These are phyloP conservation scores for Neodiprion fabricii DNA, from an alignment of 1,140 invertebrate species.

Conservation along the genomic window DNA sequence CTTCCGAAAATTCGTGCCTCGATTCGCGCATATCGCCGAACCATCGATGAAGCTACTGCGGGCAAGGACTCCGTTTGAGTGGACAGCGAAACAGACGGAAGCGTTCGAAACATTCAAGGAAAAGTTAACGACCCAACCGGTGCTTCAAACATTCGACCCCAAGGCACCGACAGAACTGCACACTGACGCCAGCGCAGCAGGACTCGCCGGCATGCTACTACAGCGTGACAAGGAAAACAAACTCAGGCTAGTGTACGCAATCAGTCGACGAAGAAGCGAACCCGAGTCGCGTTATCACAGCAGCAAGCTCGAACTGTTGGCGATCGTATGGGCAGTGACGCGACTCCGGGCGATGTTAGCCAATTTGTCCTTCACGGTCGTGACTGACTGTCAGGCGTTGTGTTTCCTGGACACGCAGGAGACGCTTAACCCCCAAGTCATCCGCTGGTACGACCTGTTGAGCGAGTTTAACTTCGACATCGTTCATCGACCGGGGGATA, in stretches of 20 bases:
- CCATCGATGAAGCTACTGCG: constrained; percentile 14
- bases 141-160: constrained; percentile 15
- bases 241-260: constrained; percentile 24
- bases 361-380: constrained; percentile 19
- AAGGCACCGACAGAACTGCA: constrained; percentile 35
- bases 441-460: constrained; percentile 14
- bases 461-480: constrained; percentile 17
- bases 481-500: constrained; percentile 5
- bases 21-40: constrained; percentile 21
- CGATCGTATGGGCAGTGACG: constrained; percentile 23
- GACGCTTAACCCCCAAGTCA: constrained; percentile 20
- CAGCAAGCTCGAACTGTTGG: constrained; percentile 32
- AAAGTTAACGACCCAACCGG: constrained; percentile 7
- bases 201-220: constrained; percentile 49
- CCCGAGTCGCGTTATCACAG: constrained; percentile 32
- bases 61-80: constrained; percentile 18
- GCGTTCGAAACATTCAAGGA: constrained; percentile 15
- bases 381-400: constrained; percentile 22
- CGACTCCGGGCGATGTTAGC: constrained; percentile 22
- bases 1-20: constrained; percentile 41
- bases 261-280: constrained; percentile 25
- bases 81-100: constrained; percentile 11
- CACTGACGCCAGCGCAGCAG: constrained; percentile 43
- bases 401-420: constrained; percentile 22
- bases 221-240: constrained; percentile 32